phyloP scores from a whole-genome alignment of 2,888 invertebrate genomes.

The Melanophora roralis region DNA sequence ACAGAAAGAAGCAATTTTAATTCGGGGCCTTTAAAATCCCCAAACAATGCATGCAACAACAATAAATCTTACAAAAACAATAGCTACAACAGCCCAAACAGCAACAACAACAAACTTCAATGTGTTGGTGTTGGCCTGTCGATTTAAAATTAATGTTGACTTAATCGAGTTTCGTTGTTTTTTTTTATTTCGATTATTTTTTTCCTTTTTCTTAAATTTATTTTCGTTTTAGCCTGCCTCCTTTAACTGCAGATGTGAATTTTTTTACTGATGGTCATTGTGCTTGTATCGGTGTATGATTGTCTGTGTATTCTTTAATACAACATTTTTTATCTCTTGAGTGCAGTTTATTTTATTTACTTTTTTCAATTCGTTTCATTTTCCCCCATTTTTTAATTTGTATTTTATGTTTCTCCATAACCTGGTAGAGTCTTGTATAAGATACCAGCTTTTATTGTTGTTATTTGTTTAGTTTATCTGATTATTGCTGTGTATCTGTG shows the following conservation, averaged over 20 bases:
- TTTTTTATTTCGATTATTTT: conserved; percentile 47
- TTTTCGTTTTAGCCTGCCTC: conserved; percentile 37
- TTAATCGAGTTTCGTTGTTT: conserved; percentile 74
- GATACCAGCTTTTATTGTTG: conserved; percentile 34
- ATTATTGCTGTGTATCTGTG: conserved; percentile 34
- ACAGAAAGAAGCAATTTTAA: no score
- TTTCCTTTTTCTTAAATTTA: not conserved
- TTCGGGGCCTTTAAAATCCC: not conserved
- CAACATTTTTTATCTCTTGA: conserved; percentile 51
- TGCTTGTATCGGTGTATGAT: not conserved
- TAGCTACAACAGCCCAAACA: not conserved
- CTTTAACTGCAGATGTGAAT: conserved; percentile 57
- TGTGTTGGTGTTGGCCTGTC: conserved; percentile 64
- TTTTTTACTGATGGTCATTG: conserved; percentile 10
- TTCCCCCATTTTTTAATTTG: conserved; percentile 51
- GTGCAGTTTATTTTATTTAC: conserved; percentile 53
- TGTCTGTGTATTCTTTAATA: not conserved
- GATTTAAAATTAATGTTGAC: conserved; percentile 75
- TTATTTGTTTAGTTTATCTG: conserved; percentile 39
- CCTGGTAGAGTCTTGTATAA: not conserved
- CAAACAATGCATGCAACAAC: not conserved
- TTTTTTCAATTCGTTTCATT: conserved; percentile 36
- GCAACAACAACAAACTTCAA: not conserved
- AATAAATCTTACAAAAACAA: not conserved
- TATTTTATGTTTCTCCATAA: conserved; percentile 45